These are phyloP conservation scores for Xerus inauris DNA, from an alignment of 2,113 vertebrate species.

Conservation along the genomic window DNA sequence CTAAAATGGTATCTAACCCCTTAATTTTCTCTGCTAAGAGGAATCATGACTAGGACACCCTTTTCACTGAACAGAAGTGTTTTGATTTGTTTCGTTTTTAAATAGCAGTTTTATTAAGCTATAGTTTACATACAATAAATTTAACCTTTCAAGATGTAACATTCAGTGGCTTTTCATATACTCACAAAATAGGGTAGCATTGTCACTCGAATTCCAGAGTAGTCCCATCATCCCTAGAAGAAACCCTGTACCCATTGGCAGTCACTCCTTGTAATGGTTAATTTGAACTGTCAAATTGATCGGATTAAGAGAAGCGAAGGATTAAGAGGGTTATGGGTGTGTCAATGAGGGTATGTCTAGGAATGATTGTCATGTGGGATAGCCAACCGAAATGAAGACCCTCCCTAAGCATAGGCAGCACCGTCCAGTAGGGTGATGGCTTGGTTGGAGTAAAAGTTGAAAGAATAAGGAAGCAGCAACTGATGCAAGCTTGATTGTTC, in stretches of 20 bases:
- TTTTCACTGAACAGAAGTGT: neutral
- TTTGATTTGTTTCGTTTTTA: neutral
- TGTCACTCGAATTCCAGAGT: neutral
- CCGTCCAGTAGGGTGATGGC: no score
- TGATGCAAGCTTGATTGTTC: no score
- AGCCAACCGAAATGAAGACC: no score
- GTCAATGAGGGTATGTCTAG: no score
- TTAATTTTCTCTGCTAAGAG: neutral
- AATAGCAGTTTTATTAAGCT: conserved; percentile 8
- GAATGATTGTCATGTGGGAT: no score
- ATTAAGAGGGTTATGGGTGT: no score
- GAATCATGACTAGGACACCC: neutral
- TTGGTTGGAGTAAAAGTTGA: no score
- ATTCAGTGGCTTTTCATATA: neutral
- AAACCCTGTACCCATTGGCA: neutral
- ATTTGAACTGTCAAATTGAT: no score
- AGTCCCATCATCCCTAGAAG: neutral
- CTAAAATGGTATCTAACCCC: neutral
- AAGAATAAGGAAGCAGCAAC: no score
- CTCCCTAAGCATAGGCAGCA: no score
- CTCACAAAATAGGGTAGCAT: neutral
- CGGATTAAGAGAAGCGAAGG: no score
- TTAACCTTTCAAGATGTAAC: neutral
- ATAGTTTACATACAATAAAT: neutral
- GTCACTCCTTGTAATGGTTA: no score